Base-by-base conservation (phyloP, 1,140 invertebrate genomes). In the Aphaenogaster floridana region DNA sequence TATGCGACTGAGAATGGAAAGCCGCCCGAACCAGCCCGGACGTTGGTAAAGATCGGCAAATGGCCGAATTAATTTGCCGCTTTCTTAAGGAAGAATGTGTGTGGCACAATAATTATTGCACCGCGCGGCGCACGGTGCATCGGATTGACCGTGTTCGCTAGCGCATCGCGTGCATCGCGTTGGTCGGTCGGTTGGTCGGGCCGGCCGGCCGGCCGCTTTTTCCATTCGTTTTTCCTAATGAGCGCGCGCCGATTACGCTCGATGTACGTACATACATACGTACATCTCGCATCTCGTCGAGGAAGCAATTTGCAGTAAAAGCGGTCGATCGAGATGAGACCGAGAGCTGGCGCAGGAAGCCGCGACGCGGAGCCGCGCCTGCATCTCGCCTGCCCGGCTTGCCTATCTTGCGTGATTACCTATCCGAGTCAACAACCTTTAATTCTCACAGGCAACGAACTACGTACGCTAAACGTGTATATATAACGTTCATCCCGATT, bases 41-140 rank as follows among this genome's bases (percentile, higher is more conserved):
- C 48, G 83, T 88, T 64, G 74, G 72, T 21, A 87, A 88, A 68
- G 83, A 86, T 85, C 48, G 61, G 52, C 48, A 45, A 66, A 42
- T 52, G 52, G n/a, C 66, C 21, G 69, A 88, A 89, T 89, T 89
- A 87, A 89, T 89, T 88, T 88, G 34, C 88, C 86, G 86, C 86
- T 89, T 89, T 89, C 88, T 88, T 88, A 63, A 84, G 50, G 45
- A 88, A 89, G 68, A 89, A 89, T 89, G 77, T 50, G 57, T 54
- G 45, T 84, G 86, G 48, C 83, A 80, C 76, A 86, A 86, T 69
- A 80, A 86, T 80, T 59, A 86, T 71, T 69, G 64, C 64, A 50
- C 8, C 77, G 57, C 61, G 36, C n/a, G 0, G 42, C 28, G 42
- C 42, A 59, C 54, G n/a, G 17, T 74, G 68, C 68, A 74, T 63